Evolutionary conservation across 2,888 invertebrate genomes (phyloP), one percentile per base, ranked within the genome.

Genomic region (Limnephilus lunatus): DNA sequence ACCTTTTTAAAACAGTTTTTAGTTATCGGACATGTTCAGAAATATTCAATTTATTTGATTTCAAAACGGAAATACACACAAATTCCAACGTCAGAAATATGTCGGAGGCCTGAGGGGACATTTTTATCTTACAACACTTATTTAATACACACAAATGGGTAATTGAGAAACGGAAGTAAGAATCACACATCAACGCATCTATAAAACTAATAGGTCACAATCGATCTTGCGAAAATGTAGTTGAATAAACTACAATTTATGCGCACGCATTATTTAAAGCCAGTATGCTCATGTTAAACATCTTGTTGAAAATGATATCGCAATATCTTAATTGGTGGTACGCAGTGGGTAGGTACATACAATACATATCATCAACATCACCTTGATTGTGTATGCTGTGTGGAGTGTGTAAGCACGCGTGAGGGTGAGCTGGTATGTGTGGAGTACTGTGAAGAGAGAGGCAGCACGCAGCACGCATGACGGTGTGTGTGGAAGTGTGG

Each of bases 401-500:
- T 53, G 25, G 90, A 19, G 12, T 14, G 85, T 39, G 53, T n/a
- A 81, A 15, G 90, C 81, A 68, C 15, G 90, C 25, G 53, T 44
- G 44, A 15, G 83, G 2, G 44, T 80, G 89, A 15, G 89, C 14
- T 35, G n/a, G 88, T 80, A 39, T n/a, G 89, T 35, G 81, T n/a
- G 89, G 30, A 5, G 89, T 31, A 25, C 7, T 11, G 9, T 3
- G 48, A 85, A 14, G 31, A 25, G 48, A 48, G 48, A 48, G 48
- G 48, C 48, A 48, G 48, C 48, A 48, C 14, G 48, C 48, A 48
- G 48, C 48, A 48, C 48, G 48, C 48, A 48, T 11, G 15, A 48
- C 35, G 81, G n/a, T 25, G 89, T 80, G 81, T 14, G 82, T 82
- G 48, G 80, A 25, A 89, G 91, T 89, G 35, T 53, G 39, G 88